Evolutionary conservation across 2,888 invertebrate species (phyloP).

Genomic region (Aphodius granarius): DNA sequence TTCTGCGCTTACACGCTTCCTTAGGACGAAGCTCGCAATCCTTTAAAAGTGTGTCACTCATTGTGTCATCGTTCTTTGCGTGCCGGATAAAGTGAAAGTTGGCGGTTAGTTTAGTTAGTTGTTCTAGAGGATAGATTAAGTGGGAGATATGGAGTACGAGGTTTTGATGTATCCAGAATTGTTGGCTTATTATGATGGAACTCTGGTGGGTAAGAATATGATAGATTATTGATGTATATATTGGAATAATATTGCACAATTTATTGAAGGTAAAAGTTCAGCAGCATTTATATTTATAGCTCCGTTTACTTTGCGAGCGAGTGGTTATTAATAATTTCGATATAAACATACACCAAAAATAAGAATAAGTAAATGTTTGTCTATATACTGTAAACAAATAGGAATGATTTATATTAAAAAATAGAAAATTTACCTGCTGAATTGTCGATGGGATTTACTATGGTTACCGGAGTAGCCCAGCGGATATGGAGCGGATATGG

Average conservation of each 20-base stretch:
- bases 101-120: not conserved
- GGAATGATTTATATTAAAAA: no score
- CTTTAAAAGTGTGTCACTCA: not conserved
- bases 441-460: no score
- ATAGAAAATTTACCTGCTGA: no score
- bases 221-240: not conserved
- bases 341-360: no score
- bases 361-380: no score
- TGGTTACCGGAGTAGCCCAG: no score
- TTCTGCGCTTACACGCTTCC: not conserved
- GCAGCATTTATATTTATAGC: no score
- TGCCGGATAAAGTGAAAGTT: slow-evolving; percentile 8
- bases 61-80: not conserved
- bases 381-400: no score
- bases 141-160: slow-evolving; percentile 64
- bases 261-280: no score
- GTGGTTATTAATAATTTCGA: no score
- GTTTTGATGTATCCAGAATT: slow-evolving; percentile 66
- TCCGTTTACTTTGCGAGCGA: no score
- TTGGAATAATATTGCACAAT: not conserved
- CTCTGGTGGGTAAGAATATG: slow-evolving; percentile 49
- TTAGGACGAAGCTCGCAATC: not conserved
- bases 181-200: slow-evolving; percentile 63
- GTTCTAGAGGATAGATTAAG: not conserved
- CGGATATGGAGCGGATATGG: no score